Evolutionary conservation across 1,140 invertebrate genomes (phyloP).

Genomic region (Drosophila orosa): DNA sequence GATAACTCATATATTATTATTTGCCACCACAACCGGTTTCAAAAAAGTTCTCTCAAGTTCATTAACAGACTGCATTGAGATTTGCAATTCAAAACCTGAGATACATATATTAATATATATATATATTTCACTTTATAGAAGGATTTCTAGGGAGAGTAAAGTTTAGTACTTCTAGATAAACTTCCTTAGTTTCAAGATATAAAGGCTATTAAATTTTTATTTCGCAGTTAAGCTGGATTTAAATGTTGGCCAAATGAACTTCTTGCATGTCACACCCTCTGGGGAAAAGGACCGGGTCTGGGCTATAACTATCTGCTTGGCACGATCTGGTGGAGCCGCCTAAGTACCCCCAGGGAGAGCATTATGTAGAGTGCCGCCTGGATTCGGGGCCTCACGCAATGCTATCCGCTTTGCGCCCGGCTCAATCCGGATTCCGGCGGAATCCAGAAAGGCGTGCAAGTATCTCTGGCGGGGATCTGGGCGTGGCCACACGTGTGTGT

Average conservation of each 20-base stretch:
- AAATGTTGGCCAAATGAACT: conserved; percentile 14
- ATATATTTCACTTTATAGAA: not conserved
- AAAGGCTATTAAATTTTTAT: conserved; percentile 7
- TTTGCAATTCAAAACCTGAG: conserved; percentile 6
- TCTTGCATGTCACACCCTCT: conserved; percentile 39
- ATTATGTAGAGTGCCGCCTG: conserved; percentile 36
- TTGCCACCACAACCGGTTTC: conserved; percentile 26
- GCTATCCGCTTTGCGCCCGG: conserved; percentile 42
- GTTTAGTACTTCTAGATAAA: not conserved
- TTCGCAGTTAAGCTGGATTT: not conserved
- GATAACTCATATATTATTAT: conserved; percentile 6
- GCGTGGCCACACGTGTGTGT: conserved; percentile 27
- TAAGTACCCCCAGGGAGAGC: conserved; percentile 31
- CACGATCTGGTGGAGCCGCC: conserved; percentile 25
- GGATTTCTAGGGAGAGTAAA: not conserved
- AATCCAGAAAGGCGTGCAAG: conserved; percentile 2
- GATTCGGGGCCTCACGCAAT: conserved; percentile 44
- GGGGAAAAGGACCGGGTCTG: not conserved
- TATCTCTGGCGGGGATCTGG: conserved; percentile 41
- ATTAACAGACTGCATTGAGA: conserved; percentile 32
- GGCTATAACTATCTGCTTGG: conserved; percentile 31
- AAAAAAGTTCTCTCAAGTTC: conserved; percentile 25
- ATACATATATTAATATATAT: too few relatives aligned
- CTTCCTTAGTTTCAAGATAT: not conserved
- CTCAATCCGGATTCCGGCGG: conserved; percentile 48